A percentile compares a stretch with the other conserved stretches of the same genome.
Evolutionary conservation across 2,797 vertebrate genomes (phyloP).

Genomic region (Coregonus sp.): DNA sequence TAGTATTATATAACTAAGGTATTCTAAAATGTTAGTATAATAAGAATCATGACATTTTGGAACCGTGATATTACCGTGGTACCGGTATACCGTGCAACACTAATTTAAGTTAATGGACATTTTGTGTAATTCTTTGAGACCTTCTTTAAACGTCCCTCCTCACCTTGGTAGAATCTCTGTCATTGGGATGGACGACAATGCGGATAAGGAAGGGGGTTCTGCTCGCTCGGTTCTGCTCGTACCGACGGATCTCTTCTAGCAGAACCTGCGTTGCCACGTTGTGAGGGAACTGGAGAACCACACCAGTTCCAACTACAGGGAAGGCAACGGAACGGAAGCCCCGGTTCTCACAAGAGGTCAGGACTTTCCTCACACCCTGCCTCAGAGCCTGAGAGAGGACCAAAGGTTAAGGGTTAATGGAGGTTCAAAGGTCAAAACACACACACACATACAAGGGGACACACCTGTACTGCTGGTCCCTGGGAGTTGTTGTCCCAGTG

Average conservation of each 20-base stretch:
- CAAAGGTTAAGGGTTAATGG: neutral
- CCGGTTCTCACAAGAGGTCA: conserved; percentile 46
- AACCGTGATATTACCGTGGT: too few species aligned
- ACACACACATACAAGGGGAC: neutral
- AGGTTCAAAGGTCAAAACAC: neutral
- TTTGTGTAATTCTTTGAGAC: neutral
- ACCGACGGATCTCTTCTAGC: conserved; percentile 52
- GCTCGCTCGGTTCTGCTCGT: conserved; percentile 30
- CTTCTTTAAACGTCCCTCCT: neutral
- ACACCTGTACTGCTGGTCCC: conserved; percentile 54
- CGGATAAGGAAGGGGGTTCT: conserved; percentile 44
- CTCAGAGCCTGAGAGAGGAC: conserved; percentile 53
- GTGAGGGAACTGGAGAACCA: conserved; percentile 53
- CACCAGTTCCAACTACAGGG: conserved; percentile 62
- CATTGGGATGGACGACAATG: conserved; percentile 54
- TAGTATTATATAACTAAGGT: too few species aligned
- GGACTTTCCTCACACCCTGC: conserved; percentile 32
- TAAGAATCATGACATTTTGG: too few species aligned
- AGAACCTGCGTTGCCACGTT: conserved; percentile 37
- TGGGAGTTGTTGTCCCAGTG: conserved; percentile 47
- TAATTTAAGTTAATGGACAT: too few species aligned
- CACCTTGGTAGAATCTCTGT: conserved; percentile 62
- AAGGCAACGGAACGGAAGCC: conserved; percentile 59
- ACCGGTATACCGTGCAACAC: too few species aligned
- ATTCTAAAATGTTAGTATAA: too few species aligned